Evolutionary conservation across 2,888 invertebrate species (phyloP).

Genomic region (Penaeus monodon): DNA sequence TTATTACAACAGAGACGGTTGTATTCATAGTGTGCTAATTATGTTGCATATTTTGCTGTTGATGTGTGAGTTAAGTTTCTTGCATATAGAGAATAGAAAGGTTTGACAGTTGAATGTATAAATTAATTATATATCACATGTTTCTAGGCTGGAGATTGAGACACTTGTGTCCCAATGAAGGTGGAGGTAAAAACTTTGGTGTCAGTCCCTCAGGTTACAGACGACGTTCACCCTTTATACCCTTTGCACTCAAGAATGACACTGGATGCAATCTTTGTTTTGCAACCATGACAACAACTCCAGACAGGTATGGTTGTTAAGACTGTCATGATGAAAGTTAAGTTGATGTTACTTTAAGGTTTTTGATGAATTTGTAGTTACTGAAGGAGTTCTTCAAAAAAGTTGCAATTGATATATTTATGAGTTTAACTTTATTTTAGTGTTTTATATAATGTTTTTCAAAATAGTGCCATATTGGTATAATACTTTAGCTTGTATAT

Average conservation of each 20-base stretch:
- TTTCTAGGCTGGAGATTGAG: slow-evolving; percentile 9
- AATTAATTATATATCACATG: too few species aligned
- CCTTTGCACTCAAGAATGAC: slow-evolving; percentile 92
- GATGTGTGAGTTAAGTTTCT: not conserved
- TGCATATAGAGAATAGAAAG: too few species aligned
- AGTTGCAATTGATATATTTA: not conserved
- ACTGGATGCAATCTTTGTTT: slow-evolving; percentile 90
- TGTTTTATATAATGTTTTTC: too few species aligned
- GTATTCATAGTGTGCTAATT: not conserved
- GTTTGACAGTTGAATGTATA: too few species aligned
- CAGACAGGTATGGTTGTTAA: slow-evolving; percentile 35
- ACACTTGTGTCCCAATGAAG: slow-evolving; percentile 7
- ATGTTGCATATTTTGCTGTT: not conserved
- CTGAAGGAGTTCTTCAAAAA: not conserved
- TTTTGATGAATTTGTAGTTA: not conserved
- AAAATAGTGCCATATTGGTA: too few species aligned
- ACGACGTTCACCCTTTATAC: slow-evolving; percentile 90
- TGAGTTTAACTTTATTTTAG: too few species aligned
- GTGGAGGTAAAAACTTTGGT: not conserved
- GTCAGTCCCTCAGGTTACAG: slow-evolving; percentile 74
- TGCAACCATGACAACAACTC: slow-evolving; percentile 65
- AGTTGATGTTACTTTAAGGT: too few species aligned
- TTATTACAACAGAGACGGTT: slow-evolving; percentile 70
- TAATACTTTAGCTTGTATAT: too few species aligned
- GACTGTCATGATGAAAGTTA: not conserved